Conservation (phyloP, 2,797 vertebrate genomes). For the Myotis daubentonii region DNA sequence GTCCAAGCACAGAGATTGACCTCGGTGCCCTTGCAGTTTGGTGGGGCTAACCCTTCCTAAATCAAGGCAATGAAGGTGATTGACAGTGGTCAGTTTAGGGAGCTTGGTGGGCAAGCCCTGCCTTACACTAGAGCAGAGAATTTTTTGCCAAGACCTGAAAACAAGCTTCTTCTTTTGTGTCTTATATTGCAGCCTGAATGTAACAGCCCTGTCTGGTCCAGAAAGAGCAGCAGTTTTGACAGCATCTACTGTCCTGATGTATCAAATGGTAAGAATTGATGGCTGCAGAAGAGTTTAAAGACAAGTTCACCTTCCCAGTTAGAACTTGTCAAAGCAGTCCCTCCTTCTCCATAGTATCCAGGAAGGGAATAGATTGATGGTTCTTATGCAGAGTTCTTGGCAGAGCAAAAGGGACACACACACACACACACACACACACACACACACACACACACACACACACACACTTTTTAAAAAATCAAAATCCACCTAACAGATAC, state of each 20-base stretch:
- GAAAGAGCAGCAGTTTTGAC: constrained; percentile 91
- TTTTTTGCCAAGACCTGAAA: constrained; percentile 22
- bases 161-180: constrained; percentile 22
- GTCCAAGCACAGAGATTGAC: constrained; percentile 55
- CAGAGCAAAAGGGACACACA: background rate
- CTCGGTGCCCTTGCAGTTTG: constrained; percentile 37
- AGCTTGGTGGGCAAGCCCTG: background rate
- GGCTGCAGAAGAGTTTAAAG: background rate
- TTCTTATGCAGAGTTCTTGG: background rate
- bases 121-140: background rate
- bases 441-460: background rate
- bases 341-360: background rate
- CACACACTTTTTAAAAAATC: background rate
- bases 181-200: constrained; percentile 90
- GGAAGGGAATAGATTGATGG: background rate
- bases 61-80: constrained; percentile 14
- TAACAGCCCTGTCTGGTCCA: constrained; percentile 94
- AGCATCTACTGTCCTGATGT: constrained; percentile 88
- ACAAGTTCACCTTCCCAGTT: background rate
- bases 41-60: constrained; percentile 48
- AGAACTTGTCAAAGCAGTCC: background rate
- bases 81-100: background rate
- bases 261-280: constrained; percentile 87
- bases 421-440: no score
- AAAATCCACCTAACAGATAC: background rate